Base-by-base conservation (phyloP, 2,113 vertebrate genomes). In the Athene noctua region DNA sequence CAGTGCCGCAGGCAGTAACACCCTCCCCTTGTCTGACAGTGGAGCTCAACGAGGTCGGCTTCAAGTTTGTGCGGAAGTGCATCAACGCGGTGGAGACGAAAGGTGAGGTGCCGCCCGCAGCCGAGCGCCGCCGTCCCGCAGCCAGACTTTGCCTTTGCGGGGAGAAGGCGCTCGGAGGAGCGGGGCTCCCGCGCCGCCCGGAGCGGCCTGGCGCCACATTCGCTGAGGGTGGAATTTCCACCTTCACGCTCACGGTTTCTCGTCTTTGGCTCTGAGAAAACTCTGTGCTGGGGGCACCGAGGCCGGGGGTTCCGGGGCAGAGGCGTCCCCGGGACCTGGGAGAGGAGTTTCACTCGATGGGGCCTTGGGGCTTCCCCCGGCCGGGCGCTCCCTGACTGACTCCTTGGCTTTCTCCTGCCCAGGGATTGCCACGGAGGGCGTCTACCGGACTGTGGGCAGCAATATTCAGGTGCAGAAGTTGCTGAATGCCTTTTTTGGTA, bases 381-480 rank as follows among this genome's bases (percentile, higher is more conserved):
- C 46, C 2, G 19, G n/a, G n/a, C n/a, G n/a, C n/a, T n/a, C n/a
- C 17, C 4, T 19, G 6, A 32, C 40, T 92, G 3, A 95, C 38
- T 82, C 36, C 23, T 10, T 11, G 84, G 25, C 22, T 91, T 87
- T 96, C 93, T 73, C 59, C 87, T 96, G 65, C 91, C 11, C 90
- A 99, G 99, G 99, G 51, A 97, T 99, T 92, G 98, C 98, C 58
- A 98, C 99, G 10, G 99, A 99, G 96, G 99, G 99, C 7, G 96
- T 99, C 74, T 99, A 99, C 97, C 97, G 99, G 83, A 99, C 99
- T 0, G 99, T 99, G 91, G 99, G 99, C 96, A 99, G 99, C 98
- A 99, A 99, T 87, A 99, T 99, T 89, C 99, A 99, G 98, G 99
- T 99, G 97, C 99, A 99, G 98, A 99, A 99, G 97, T 97, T 99